Conservation (phyloP, 2,113 vertebrate genomes). For the Gymnarchus niloticus region DNA sequence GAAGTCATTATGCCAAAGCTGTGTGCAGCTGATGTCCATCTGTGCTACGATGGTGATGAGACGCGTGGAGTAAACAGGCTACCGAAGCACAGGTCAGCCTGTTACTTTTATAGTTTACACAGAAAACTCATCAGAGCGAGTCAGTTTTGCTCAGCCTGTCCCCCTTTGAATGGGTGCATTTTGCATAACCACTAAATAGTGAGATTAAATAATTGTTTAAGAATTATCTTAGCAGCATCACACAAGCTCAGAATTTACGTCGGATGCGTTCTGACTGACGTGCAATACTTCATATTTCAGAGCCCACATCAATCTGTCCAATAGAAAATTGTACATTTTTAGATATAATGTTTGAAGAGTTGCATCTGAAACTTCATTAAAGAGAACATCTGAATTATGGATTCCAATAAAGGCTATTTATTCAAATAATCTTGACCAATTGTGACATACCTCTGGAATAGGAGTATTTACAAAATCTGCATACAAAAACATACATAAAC, state of each 20-base stretch:
- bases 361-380: background rate
- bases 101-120: background rate
- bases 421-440: too few species aligned
- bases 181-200: background rate
- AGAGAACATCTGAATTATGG: background rate
- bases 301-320: background rate
- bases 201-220: too few species aligned
- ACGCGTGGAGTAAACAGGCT: background rate
- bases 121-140: background rate
- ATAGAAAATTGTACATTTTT: background rate
- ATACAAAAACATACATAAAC: background rate
- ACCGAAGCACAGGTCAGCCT: background rate
- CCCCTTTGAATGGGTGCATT: background rate
- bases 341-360: background rate
- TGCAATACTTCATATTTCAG: background rate
- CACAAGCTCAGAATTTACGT: background rate
- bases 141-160: background rate
- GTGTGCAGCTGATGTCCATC: too few species aligned
- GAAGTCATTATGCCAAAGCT: too few species aligned
- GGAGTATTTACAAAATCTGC: too few species aligned
- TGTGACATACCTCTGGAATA: background rate
- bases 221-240: background rate
- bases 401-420: background rate
- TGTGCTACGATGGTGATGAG: background rate
- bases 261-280: background rate